Evolutionary conservation across 2,113 vertebrate genomes (phyloP).

Genomic region (Pandion haliaetus): DNA sequence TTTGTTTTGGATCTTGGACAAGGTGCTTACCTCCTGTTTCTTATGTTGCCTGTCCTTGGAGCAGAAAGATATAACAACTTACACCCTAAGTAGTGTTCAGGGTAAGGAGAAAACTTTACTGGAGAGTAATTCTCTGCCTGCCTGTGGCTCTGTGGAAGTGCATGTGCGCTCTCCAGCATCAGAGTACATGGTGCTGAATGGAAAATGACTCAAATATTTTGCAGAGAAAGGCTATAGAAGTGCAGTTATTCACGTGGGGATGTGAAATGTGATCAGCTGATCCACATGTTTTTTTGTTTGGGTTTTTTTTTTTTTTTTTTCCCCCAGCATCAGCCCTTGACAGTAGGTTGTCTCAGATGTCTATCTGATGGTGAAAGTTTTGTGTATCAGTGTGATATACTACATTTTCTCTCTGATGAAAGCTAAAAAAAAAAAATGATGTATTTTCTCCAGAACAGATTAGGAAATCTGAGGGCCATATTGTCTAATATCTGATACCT

Average conservation of each 20-base stretch:
- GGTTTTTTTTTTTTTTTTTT: background rate
- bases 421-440: background rate
- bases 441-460: background rate
- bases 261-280: background rate
- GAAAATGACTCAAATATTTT: background rate
- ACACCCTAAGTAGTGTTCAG: too few species aligned
- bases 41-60: background rate
- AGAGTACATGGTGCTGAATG: background rate
- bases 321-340: background rate
- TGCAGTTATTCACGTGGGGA: background rate
- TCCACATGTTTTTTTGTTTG: rapidly evolving
- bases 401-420: background rate
- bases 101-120: background rate
- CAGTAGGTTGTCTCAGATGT: background rate
- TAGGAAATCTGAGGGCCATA: background rate
- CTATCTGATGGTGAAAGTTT: background rate
- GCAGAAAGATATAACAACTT: background rate
- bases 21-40: background rate
- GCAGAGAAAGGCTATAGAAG: background rate
- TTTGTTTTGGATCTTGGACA: background rate
- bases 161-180: background rate
- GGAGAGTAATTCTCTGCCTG: background rate
- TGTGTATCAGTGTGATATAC: background rate
- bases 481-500: background rate
- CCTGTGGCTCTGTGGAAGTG: background rate